Conservation (phyloP, 2,888 invertebrate species). For the Cephalotes varians region DNA sequence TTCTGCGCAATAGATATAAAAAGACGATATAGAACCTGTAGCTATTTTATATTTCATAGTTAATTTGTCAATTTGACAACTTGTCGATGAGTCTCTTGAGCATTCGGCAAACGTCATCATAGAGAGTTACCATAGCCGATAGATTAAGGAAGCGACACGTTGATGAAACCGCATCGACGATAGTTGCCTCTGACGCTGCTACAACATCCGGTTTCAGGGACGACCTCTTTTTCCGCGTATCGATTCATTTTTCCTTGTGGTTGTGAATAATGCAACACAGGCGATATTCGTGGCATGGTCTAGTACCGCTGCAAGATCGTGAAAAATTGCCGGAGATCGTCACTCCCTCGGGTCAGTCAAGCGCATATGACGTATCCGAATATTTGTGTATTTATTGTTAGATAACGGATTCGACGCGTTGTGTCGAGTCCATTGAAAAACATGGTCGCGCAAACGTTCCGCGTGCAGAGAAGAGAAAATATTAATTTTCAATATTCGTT, state of each 20-base stretch:
- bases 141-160: constrained; percentile 43
- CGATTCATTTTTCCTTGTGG: constrained; percentile 59
- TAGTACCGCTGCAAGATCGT: constrained; percentile 28
- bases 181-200: not conserved
- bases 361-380: not conserved
- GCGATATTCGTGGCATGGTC: constrained; percentile 40
- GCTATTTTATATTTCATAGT: not conserved
- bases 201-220: not conserved
- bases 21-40: no score
- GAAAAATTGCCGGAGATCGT: constrained; percentile 34
- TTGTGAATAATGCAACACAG: constrained; percentile 66
- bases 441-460: not conserved
- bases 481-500: not conserved
- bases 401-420: not conserved
- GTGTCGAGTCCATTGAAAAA: not conserved
- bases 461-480: constrained; percentile 2
- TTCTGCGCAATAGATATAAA: not conserved
- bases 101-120: not conserved
- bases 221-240: constrained; percentile 49
- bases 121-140: not conserved
- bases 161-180: no score
- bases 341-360: not conserved
- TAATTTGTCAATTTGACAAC: not conserved
- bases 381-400: constrained; percentile 25
- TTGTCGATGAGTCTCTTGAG: not conserved